Evolutionary conservation across 2,888 invertebrate species (phyloP).

Genomic region (Branchellion lobata): DNA sequence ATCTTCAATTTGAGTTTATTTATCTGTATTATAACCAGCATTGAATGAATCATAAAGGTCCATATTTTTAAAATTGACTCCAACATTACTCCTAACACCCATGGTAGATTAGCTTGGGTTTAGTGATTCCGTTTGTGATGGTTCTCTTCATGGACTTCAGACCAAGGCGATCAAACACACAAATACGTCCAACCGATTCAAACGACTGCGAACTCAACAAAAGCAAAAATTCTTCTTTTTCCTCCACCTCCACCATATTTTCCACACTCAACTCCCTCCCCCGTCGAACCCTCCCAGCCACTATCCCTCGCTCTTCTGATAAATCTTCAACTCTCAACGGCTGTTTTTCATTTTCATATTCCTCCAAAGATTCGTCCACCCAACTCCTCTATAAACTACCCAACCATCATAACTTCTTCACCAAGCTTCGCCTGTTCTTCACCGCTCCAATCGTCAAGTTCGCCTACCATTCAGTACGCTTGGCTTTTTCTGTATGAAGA

Average conservation of each 20-base stretch:
- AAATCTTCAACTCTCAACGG: background rate
- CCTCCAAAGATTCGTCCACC: background rate
- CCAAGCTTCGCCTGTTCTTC: slow-evolving; percentile 59
- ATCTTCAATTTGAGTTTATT: too few species aligned
- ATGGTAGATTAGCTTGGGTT: slow-evolving; percentile 56
- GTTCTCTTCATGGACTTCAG: slow-evolving; percentile 58
- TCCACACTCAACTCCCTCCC: background rate
- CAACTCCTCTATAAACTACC: background rate
- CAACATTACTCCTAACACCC: too few species aligned
- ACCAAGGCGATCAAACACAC: slow-evolving; percentile 48
- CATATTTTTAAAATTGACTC: too few species aligned
- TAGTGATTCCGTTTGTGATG: slow-evolving; percentile 55
- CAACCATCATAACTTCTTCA: slow-evolving; percentile 49
- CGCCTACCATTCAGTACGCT: slow-evolving; percentile 57
- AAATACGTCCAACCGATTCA: background rate
- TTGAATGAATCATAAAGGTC: too few species aligned
- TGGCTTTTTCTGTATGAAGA: too few species aligned
- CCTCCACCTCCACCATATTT: background rate
- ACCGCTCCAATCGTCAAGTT: slow-evolving; percentile 61
- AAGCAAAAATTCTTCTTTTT: background rate
- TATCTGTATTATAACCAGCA: too few species aligned
- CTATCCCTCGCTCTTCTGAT: background rate
- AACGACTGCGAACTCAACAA: too few species aligned
- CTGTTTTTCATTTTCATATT: too few species aligned
- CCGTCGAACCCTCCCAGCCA: background rate